Evolutionary conservation across 1,140 invertebrate species (phyloP).

Genomic region (Apolygus lucorum): DNA sequence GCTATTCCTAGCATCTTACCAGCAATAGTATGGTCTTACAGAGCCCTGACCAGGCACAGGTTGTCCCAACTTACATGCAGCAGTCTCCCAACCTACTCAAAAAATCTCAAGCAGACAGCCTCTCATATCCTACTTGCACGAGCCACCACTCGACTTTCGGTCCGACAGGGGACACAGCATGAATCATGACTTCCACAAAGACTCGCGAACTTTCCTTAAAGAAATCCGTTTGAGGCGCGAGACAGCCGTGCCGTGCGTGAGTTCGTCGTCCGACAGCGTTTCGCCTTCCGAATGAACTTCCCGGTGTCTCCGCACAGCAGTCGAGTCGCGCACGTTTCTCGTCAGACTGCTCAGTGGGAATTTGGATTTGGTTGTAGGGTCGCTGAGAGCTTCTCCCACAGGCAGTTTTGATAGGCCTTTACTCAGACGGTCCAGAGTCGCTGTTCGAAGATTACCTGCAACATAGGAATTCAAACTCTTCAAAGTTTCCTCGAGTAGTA

Average conservation of each 20-base stretch:
- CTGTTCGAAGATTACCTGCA: slow-evolving; percentile 43
- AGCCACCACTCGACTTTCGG: too few relatives aligned
- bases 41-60: too few relatives aligned
- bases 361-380: slow-evolving; percentile 46
- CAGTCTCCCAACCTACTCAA: slow-evolving; percentile 5
- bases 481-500: too few relatives aligned
- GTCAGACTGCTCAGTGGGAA: slow-evolving; percentile 34
- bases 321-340: slow-evolving; percentile 32
- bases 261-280: slow-evolving; percentile 47
- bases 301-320: slow-evolving; percentile 34
- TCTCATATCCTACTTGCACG: not conserved
- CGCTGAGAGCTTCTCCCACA: slow-evolving; percentile 54
- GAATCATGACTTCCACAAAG: slow-evolving; percentile 57
- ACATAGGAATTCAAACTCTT: too few relatives aligned
- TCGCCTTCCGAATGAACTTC: slow-evolving; percentile 73
- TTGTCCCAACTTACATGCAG: too few relatives aligned
- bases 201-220: slow-evolving; percentile 54
- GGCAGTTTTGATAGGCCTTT: slow-evolving; percentile 53
- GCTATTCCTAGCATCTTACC: too few relatives aligned
- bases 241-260: slow-evolving; percentile 41
- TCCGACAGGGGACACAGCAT: slow-evolving; percentile 25
- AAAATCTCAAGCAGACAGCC: slow-evolving; percentile 23
- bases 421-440: slow-evolving; percentile 54
- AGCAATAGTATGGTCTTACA: too few relatives aligned
- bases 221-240: slow-evolving; percentile 66